Evolutionary conservation across 2,113 vertebrate species (phyloP).

Genomic region (Gymnarchus niloticus): DNA sequence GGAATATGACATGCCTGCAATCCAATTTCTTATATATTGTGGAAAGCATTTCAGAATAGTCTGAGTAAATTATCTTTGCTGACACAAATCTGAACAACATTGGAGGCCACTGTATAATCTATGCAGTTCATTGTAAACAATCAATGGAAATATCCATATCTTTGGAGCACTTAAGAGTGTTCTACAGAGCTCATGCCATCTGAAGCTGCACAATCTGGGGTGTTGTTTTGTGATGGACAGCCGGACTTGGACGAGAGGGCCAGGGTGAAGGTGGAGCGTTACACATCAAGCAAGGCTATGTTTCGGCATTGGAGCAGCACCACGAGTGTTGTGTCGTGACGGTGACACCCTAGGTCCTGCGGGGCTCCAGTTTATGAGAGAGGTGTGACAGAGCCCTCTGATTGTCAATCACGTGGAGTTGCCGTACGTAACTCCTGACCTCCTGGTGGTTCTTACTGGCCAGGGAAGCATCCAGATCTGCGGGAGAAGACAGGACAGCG

Average conservation of each 20-base stretch:
- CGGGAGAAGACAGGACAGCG: constrained; percentile 32
- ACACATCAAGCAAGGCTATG: constrained; percentile 30
- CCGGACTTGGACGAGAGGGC: neutral
- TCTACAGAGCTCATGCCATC: neutral
- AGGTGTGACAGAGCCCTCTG: constrained; percentile 96
- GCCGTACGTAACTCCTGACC: constrained; percentile 87
- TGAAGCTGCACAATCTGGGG: neutral
- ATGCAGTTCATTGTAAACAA: neutral
- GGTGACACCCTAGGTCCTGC: constrained; percentile 68
- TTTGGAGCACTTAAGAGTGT: neutral
- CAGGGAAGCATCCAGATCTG: constrained; percentile 84
- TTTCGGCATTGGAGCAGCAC: constrained; percentile 61
- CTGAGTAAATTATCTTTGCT: neutral
- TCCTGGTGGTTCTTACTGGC: constrained; percentile 95
- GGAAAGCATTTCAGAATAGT: neutral
- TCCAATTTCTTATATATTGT: neutral
- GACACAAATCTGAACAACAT: neutral
- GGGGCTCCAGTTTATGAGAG: constrained; percentile 91
- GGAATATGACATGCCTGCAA: neutral
- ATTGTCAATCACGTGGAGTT: constrained; percentile 97
- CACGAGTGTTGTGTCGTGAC: constrained; percentile 46
- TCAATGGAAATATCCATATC: neutral
- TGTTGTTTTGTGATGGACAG: neutral
- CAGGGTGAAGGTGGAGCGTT: neutral
- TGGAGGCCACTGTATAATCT: neutral